A percentile compares a stretch with the other conserved stretches of the same genome.
phyloP scores from a whole-genome alignment of 2,113 vertebrate genomes.

The Pyrgilauda ruficollis region DNA sequence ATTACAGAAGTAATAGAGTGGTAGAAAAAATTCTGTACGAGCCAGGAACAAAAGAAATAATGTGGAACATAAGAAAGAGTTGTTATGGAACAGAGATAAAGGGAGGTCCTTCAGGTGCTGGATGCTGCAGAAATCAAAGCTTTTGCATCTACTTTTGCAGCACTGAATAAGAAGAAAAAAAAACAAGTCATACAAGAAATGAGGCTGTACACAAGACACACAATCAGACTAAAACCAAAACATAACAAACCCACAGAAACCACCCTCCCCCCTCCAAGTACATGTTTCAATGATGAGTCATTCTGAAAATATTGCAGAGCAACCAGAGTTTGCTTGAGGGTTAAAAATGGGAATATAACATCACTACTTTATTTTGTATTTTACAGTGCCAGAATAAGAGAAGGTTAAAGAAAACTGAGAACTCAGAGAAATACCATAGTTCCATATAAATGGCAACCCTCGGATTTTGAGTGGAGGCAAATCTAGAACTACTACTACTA shows the following conservation, averaged over 20 bases:
- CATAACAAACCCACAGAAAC: not conserved
- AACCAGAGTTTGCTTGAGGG: not conserved
- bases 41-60: not conserved
- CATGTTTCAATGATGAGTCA: not conserved
- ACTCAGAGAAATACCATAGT: not conserved
- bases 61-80: not conserved
- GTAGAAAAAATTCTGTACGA: not conserved
- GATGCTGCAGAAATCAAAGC: not conserved
- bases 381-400: not conserved
- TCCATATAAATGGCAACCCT: not conserved
- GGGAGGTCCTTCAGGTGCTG: not conserved
- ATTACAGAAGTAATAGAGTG: not conserved
- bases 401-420: not conserved
- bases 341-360: not conserved
- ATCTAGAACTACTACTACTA: not conserved
- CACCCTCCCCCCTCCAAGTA: accelerated
- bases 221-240: not conserved
- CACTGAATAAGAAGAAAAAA: not conserved
- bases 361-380: not conserved
- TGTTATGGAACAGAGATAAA: not conserved
- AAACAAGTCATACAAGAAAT: not conserved
- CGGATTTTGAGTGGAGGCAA: not conserved
- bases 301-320: not conserved
- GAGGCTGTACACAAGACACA: not conserved
- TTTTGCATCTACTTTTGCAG: not conserved